phyloP scores from a whole-genome alignment of 2,113 vertebrate species.

The Aramus guarauna region DNA sequence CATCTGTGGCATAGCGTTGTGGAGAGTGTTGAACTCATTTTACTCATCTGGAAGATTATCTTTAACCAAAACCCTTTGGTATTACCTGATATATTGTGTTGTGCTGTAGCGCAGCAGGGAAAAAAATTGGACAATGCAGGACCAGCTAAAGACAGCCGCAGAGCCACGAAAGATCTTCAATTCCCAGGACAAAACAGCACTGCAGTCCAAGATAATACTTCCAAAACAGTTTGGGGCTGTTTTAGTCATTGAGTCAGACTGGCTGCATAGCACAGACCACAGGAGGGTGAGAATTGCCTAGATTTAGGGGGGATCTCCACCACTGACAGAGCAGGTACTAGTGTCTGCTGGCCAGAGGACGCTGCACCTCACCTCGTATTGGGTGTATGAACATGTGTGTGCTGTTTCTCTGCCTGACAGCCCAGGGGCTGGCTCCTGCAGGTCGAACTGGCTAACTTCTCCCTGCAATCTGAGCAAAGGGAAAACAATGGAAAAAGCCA shows the following conservation, averaged over 20 bases:
- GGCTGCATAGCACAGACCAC: background rate
- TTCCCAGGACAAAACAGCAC: background rate
- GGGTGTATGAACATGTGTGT: background rate
- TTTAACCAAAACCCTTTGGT: background rate
- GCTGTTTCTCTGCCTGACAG: background rate
- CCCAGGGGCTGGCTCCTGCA: background rate
- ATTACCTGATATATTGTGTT: background rate
- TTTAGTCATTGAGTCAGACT: background rate
- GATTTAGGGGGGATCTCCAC: background rate
- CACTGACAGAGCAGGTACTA: background rate
- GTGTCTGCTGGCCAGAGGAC: background rate
- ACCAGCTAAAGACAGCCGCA: background rate
- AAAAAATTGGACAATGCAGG: background rate
- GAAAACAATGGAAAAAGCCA: background rate
- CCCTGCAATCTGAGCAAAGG: background rate
- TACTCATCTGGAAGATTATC: background rate
- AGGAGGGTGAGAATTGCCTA: background rate
- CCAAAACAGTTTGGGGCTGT: background rate
- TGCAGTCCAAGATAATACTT: background rate
- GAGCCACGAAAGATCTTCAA: background rate
- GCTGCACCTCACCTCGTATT: background rate
- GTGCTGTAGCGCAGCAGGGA: background rate
- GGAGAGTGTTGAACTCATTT: background rate
- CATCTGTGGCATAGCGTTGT: background rate
- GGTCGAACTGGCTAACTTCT: background rate